Evolutionary conservation across 2,113 vertebrate species (phyloP).

Genomic region (Syngnathus floridae): DNA sequence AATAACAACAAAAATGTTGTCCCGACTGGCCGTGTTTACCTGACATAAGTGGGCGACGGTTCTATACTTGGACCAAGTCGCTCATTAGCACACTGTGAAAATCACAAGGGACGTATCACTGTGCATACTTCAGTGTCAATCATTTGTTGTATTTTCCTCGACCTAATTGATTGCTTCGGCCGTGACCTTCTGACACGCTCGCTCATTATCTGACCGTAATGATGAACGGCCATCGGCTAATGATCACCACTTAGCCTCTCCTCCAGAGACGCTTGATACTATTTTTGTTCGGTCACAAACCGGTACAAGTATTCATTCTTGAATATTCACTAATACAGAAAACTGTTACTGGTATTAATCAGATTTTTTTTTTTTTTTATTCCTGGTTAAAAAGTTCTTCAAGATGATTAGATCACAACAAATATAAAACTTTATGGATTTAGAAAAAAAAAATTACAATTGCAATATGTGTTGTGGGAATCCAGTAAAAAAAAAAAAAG

Average conservation of each 20-base stretch:
- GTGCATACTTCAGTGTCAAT: background rate
- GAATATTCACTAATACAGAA: no score
- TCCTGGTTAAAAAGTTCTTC: no score
- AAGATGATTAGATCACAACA: no score
- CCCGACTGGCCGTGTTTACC: conserved; percentile 14
- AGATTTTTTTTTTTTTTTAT: no score
- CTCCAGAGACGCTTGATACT: background rate
- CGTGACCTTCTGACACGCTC: conserved; percentile 29
- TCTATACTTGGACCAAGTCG: conserved; percentile 39
- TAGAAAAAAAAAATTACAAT: no score
- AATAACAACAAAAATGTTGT: background rate
- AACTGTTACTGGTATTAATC: no score
- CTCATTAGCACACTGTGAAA: conserved; percentile 39
- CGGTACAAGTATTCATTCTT: no score
- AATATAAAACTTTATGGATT: no score
- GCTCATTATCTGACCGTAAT: conserved; percentile 31
- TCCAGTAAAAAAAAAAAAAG: no score
- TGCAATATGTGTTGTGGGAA: no score
- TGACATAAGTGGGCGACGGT: conserved; percentile 11
- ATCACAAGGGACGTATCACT: conserved; percentile 22
- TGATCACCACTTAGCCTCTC: conserved; percentile 20
- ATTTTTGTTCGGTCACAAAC: no score
- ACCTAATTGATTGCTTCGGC: conserved; percentile 10
- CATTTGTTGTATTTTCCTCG: background rate
- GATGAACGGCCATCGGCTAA: conserved; percentile 28